Conservation (phyloP, 2,113 vertebrate genomes). For the Daphoenositta chrysoptera region DNA sequence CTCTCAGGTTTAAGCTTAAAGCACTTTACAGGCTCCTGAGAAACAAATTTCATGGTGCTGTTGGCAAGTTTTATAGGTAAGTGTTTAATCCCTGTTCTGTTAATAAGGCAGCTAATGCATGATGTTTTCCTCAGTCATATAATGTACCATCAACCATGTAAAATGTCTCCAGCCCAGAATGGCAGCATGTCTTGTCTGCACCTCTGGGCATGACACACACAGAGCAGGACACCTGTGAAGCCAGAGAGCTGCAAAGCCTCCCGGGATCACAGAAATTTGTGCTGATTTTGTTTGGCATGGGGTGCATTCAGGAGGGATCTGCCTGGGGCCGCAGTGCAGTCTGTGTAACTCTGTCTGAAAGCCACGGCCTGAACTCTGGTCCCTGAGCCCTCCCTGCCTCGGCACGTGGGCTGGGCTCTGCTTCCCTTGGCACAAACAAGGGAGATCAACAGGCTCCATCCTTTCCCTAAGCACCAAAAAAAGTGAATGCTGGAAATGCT, state of each 20-base stretch:
- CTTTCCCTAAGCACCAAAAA: not conserved
- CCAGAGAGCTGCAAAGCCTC: not conserved
- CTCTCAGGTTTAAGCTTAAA: not conserved
- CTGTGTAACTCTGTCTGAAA: not conserved
- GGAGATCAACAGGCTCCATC: not conserved
- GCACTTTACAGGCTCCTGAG: not conserved
- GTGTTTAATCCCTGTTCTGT: not conserved
- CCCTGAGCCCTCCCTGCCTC: not conserved
- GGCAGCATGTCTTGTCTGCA: not conserved
- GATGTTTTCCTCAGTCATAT: not conserved
- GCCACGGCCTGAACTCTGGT: not conserved
- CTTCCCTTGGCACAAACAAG: not conserved
- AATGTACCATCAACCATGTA: not conserved
- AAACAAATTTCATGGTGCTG: not conserved
- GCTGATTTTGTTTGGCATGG: not conserved
- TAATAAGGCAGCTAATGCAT: not conserved
- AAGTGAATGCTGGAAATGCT: not conserved
- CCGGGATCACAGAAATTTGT: not conserved
- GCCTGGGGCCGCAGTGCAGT: rapidly evolving
- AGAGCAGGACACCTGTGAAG: not conserved
- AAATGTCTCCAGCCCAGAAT: not conserved
- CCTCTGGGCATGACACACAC: not conserved
- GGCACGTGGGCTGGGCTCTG: not conserved
- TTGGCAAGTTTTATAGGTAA: not conserved
- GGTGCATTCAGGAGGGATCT: not conserved